Percentiles rank a stretch among this genome's conserved stretches.
These are phyloP conservation scores for Anodontia alba DNA, from an alignment of 2,888 invertebrate genomes.

Conservation along the genomic window DNA sequence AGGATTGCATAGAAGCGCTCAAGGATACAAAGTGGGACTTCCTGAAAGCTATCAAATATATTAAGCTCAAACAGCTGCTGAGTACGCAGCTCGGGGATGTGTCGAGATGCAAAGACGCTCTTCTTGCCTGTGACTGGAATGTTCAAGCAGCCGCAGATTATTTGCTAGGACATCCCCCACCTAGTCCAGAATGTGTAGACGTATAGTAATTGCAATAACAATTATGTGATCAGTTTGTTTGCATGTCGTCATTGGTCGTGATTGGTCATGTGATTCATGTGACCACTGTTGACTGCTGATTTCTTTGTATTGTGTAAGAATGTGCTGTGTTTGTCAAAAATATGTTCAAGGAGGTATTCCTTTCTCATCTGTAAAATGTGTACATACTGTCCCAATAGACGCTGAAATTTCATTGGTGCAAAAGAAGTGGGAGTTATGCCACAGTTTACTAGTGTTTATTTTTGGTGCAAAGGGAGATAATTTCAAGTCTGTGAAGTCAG, in stretches of 20 bases:
- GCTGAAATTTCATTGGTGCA: too few relatives aligned
- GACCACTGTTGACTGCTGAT: too few relatives aligned
- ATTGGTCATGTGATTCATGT: conserved; percentile 1
- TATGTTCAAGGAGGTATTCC: too few relatives aligned
- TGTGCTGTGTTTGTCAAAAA: too few relatives aligned
- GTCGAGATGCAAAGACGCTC: conserved; percentile 85
- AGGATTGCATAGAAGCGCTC: conserved; percentile 92
- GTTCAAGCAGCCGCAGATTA: conserved; percentile 89
- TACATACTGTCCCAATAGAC: too few relatives aligned
- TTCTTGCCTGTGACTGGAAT: conserved; percentile 89
- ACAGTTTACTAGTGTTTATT: not conserved
- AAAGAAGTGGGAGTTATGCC: too few relatives aligned
- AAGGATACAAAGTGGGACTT: conserved; percentile 95
- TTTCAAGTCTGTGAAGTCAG: not conserved
- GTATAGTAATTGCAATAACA: conserved; percentile 56
- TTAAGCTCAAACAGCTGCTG: conserved; percentile 88
- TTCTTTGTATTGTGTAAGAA: too few relatives aligned
- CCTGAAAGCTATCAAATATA: conserved; percentile 93
- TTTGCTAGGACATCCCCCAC: conserved; percentile 83
- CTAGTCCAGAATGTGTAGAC: conserved; percentile 78
- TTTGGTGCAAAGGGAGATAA: not conserved
- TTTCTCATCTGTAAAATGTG: too few relatives aligned
- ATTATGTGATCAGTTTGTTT: not conserved
- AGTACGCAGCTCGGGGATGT: conserved; percentile 82
- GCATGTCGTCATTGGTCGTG: not conserved